A percentile compares a stretch with the other conserved stretches of the same genome.
Conservation (phyloP, 2,797 vertebrate genomes). For the Sebastes steindachneri region DNA sequence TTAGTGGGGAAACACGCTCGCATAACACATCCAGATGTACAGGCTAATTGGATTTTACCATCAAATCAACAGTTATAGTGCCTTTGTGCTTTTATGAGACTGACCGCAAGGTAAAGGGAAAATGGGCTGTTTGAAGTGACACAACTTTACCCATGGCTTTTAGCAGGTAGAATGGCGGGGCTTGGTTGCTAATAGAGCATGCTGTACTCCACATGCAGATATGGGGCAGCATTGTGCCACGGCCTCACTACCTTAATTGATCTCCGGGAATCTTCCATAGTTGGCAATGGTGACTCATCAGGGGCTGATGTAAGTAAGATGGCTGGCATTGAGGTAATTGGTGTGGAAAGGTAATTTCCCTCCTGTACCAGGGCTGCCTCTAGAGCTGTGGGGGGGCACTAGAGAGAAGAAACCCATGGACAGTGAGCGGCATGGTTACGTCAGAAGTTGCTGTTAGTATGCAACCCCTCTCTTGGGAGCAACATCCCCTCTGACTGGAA, state of each 20-base stretch:
- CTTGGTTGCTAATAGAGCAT: slow-evolving; percentile 12
- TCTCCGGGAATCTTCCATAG: slow-evolving; percentile 46
- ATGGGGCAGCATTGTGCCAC: neutral
- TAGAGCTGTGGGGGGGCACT: slow-evolving; percentile 44
- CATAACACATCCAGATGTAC: slow-evolving; percentile 95
- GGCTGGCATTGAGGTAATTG: slow-evolving; percentile 63
- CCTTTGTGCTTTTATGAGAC: slow-evolving; percentile 86
- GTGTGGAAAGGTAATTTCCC: slow-evolving; percentile 72
- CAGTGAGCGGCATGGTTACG: slow-evolving; percentile 39
- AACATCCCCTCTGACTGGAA: slow-evolving; percentile 52
- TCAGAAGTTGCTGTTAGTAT: slow-evolving; percentile 68
- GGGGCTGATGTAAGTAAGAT: slow-evolving; percentile 70
- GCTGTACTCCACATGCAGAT: neutral
- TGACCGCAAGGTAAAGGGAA: slow-evolving; percentile 82
- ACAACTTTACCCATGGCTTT: slow-evolving; percentile 70
- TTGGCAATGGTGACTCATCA: slow-evolving; percentile 55
- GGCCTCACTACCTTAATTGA: slow-evolving; percentile 40
- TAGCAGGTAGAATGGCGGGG: slow-evolving; percentile 70
- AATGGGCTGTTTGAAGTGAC: slow-evolving; percentile 62
- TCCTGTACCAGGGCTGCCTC: slow-evolving; percentile 55
- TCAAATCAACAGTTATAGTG: slow-evolving; percentile 90
- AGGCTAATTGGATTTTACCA: slow-evolving; percentile 95
- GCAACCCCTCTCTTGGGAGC: slow-evolving; percentile 44
- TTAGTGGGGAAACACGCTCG: slow-evolving; percentile 92
- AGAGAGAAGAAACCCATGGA: slow-evolving; percentile 46